These are phyloP conservation scores for Moxostoma hubbsi DNA, from an alignment of 2,797 vertebrate species.

Conservation along the genomic window DNA sequence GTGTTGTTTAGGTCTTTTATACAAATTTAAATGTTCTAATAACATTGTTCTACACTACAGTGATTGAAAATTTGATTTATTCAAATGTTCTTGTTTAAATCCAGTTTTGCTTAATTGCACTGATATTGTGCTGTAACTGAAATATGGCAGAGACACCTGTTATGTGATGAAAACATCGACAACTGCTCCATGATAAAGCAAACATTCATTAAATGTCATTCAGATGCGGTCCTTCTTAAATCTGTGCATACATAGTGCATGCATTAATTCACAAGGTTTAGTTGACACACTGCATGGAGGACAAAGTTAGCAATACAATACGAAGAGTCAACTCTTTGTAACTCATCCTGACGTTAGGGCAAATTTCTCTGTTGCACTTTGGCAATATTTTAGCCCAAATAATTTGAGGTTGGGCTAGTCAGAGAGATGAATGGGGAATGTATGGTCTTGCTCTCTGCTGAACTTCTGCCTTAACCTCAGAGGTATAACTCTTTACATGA, in stretches of 20 bases:
- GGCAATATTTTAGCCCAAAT: conserved; percentile 61
- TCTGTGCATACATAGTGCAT: conserved; percentile 37
- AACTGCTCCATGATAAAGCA: neutral
- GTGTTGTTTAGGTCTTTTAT: no score
- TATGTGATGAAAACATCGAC: conserved; percentile 13
- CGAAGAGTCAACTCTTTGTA: conserved; percentile 50
- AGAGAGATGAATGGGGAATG: conserved; percentile 60
- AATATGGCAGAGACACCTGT: neutral
- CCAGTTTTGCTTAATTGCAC: no score
- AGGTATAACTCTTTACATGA: conserved; percentile 73
- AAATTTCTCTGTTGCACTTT: conserved; percentile 60
- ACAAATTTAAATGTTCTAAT: no score
- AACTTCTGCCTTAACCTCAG: conserved; percentile 76
- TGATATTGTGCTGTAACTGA: neutral
- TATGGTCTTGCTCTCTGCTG: conserved; percentile 54
- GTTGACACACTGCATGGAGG: conserved; percentile 43
- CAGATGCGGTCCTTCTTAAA: conserved; percentile 47
- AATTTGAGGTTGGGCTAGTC: conserved; percentile 49
- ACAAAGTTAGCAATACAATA: conserved; percentile 46
- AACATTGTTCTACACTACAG: no score
- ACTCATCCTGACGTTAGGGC: conserved; percentile 58
- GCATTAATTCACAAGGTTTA: conserved; percentile 49
- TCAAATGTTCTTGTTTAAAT: no score
- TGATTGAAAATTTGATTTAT: no score
- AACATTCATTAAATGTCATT: conserved; percentile 4